Evolutionary conservation across 2,113 vertebrate species (phyloP).

Genomic region (Daubentonia madagascariensis): DNA sequence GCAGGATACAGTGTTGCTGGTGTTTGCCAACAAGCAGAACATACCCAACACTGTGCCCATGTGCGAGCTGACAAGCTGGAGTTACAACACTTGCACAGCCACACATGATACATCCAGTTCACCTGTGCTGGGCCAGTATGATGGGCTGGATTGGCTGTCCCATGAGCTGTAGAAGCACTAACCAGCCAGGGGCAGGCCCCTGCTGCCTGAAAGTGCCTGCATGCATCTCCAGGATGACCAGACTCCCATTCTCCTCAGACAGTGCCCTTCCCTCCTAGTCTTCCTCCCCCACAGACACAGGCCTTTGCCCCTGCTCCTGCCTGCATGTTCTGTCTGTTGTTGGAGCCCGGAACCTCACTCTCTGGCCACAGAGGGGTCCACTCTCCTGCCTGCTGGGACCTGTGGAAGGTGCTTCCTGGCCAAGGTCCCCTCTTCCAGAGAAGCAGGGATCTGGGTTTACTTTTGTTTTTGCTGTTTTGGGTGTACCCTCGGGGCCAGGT

Average conservation of each 20-base stretch:
- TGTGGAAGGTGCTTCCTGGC: constrained; percentile 50
- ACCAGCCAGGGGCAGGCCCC: constrained; percentile 38
- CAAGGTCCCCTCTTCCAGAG: constrained; percentile 44
- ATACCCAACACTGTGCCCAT: constrained; percentile 93
- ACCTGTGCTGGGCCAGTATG: constrained; percentile 92
- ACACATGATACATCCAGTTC: constrained; percentile 89
- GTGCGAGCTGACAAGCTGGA: constrained; percentile 91
- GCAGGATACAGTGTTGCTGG: constrained; percentile 90
- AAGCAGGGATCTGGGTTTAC: constrained; percentile 63
- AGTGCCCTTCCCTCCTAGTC: constrained; percentile 29
- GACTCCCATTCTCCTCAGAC: constrained; percentile 74
- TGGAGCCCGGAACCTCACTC: constrained; percentile 59
- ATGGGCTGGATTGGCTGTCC: constrained; percentile 94
- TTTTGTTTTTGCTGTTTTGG: constrained; percentile 60
- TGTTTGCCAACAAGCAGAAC: constrained; percentile 97
- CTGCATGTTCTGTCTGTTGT: constrained; percentile 74
- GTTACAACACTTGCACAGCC: constrained; percentile 86
- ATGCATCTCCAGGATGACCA: constrained; percentile 68
- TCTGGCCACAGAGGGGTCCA: constrained; percentile 40
- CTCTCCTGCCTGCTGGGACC: constrained; percentile 51
- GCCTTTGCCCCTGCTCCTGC: constrained; percentile 61
- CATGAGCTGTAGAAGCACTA: constrained; percentile 88
- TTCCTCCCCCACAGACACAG: constrained; percentile 37
- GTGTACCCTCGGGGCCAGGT: constrained; percentile 61
- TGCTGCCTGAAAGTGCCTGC: constrained; percentile 59